These are phyloP conservation scores for Oreochromis grahami DNA, from an alignment of 2,797 vertebrate species.

Conservation along the genomic window DNA sequence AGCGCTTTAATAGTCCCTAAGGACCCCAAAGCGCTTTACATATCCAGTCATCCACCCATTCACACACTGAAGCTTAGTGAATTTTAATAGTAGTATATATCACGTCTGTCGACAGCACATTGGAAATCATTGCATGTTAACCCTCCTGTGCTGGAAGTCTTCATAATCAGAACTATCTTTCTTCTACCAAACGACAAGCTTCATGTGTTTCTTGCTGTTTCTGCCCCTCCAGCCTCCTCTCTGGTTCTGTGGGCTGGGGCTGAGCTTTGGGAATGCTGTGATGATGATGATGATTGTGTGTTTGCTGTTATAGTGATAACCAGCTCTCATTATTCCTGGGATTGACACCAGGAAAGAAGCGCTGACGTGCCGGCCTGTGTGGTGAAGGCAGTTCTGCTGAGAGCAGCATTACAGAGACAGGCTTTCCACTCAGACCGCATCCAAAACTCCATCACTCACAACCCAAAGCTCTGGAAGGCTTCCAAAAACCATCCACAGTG, in stretches of 20 bases:
- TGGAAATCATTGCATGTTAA: not conserved
- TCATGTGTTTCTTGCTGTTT: not conserved
- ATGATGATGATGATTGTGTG: not conserved
- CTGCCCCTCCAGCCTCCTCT: not conserved
- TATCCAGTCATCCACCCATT: no score
- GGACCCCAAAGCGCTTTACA: no score
- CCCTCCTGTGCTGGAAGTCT: not conserved
- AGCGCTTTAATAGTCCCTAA: no score
- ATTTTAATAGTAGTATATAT: not conserved
- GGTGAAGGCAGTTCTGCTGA: not conserved
- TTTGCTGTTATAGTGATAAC: not conserved
- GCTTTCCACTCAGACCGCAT: not conserved
- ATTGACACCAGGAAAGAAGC: not conserved
- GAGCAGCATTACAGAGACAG: not conserved
- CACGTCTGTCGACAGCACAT: not conserved
- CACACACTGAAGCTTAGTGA: not conserved
- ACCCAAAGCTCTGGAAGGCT: not conserved
- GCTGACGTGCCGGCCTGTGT: not conserved
- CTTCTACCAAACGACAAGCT: not conserved
- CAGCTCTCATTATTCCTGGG: not conserved
- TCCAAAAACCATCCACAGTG: not conserved
- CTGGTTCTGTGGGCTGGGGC: not conserved
- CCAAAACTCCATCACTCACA: not conserved
- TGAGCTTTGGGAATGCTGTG: not conserved
- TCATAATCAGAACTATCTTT: not conserved